These are phyloP conservation scores for Lepidurus packardi DNA, from an alignment of 1,140 invertebrate species.

Conservation along the genomic window DNA sequence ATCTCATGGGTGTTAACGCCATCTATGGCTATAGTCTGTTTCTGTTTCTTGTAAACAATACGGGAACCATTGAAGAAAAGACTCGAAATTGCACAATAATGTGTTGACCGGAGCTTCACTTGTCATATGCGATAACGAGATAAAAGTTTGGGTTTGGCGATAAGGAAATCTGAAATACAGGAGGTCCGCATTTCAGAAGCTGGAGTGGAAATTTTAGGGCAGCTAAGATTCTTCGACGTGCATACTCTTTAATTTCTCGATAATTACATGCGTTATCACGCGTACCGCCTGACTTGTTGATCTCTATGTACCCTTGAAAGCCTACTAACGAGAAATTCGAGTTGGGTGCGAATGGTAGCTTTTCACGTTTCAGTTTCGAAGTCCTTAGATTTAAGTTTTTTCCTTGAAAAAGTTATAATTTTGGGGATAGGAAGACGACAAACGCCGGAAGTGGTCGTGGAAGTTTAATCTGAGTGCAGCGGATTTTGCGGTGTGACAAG, in stretches of 20 bases:
- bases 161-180: background rate
- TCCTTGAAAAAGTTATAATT: background rate
- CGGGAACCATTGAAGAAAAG: too few species aligned
- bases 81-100: too few species aligned
- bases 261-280: conserved; percentile 18
- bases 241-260: conserved; percentile 8
- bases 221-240: background rate
- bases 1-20: too few species aligned
- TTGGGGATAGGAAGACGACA: background rate
- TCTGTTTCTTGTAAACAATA: too few species aligned
- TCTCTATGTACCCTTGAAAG: too few species aligned
- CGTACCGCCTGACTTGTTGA: background rate
- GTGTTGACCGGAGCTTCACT: too few species aligned
- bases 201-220: background rate
- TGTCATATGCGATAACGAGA: background rate
- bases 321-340: too few species aligned
- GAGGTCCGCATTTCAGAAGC: background rate
- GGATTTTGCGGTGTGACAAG: background rate
- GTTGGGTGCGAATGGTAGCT: too few species aligned
- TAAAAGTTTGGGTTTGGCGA: background rate
- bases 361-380: background rate
- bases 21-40: too few species aligned
- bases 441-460: background rate
- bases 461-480: background rate
- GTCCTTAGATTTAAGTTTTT: background rate